Base-by-base conservation (phyloP, 1,140 invertebrate genomes). In the Homalodisca vitripennis region DNA sequence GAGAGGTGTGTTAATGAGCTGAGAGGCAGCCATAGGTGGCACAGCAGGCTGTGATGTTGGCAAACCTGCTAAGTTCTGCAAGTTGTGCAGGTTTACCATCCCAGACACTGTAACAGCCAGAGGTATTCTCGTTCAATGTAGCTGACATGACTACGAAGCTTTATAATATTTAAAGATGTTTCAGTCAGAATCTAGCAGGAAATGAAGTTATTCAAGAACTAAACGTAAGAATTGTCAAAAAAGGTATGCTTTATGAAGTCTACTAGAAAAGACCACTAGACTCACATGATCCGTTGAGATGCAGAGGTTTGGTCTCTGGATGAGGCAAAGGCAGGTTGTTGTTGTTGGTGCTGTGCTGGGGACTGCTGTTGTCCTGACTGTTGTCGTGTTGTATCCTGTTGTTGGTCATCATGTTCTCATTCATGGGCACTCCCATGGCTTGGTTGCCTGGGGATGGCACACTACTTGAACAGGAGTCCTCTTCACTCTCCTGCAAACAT, bases 1-100 rank as follows among this genome's bases (percentile, higher is more conserved):
- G 68, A 92, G 82, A 2, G 90, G 91, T 34, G 90, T 89, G 79
- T 91, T 92, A 78, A 90, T 70, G 10, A 71, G 66, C 55, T 71
- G 71, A 17, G 70, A 70, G 57, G 68, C 69, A 47, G 67, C 67
- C 67, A 68, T 64, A 27, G 65, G 57, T 0, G 70, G 67, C 34
- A 48, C 57, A 26, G 24, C 30, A 17, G 69, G 32, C 26, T 71
- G 65, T 6, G 60, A 27, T 46, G 55, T 64, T 26, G 34, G 69
- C 1, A 66, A 29, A 0, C 26, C 64, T 29, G 64, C 32, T 27
- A 67, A 31, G 29, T 55, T 65, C 22, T 48, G 47, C n/a, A 66
- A 22, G 53, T 41, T 60, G 29, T 53, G 51, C 29, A 69, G 48
- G 57, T 60, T 53, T 48, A 68, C 60, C n/a, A 67, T 57, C 14